Evolutionary conservation across 2,113 vertebrate genomes (phyloP).

Genomic region (Pandion haliaetus): DNA sequence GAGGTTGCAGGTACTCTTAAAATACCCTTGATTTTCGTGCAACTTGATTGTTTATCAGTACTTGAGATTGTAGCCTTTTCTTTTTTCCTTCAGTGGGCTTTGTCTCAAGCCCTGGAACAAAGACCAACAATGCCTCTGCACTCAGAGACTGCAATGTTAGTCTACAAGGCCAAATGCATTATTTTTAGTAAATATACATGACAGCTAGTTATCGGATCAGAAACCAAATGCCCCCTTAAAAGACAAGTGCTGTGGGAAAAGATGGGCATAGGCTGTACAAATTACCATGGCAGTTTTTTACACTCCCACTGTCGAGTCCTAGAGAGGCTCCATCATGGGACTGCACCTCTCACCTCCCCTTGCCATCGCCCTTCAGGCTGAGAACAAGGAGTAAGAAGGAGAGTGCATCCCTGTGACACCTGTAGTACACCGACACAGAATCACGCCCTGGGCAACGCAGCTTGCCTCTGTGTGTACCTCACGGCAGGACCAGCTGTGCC

Average conservation of each 20-base stretch:
- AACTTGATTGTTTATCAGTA: not conserved
- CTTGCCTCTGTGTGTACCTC: rapidly evolving
- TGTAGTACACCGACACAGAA: rapidly evolving
- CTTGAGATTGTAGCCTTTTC: not conserved
- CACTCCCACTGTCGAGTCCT: rapidly evolving
- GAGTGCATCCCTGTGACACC: not conserved
- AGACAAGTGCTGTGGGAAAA: not conserved
- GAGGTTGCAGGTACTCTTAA: not conserved
- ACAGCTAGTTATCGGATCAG: not conserved
- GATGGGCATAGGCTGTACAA: not conserved
- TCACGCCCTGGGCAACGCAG: not conserved
- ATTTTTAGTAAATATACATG: not conserved
- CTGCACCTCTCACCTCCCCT: not conserved
- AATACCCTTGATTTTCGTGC: not conserved
- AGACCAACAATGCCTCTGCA: not conserved
- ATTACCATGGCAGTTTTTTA: not conserved
- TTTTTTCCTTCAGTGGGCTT: not conserved
- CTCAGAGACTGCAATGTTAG: not conserved
- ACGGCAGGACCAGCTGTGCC: not conserved
- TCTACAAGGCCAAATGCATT: not conserved
- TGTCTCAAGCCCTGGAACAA: not conserved
- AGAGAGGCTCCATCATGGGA: not conserved
- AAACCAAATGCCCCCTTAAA: not conserved
- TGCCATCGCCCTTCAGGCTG: not conserved
- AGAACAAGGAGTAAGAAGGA: not conserved